Percentiles rank a stretch among this genome's conserved stretches.
phyloP scores from a whole-genome alignment of 1,140 invertebrate species.

The Aphis craccivora region DNA sequence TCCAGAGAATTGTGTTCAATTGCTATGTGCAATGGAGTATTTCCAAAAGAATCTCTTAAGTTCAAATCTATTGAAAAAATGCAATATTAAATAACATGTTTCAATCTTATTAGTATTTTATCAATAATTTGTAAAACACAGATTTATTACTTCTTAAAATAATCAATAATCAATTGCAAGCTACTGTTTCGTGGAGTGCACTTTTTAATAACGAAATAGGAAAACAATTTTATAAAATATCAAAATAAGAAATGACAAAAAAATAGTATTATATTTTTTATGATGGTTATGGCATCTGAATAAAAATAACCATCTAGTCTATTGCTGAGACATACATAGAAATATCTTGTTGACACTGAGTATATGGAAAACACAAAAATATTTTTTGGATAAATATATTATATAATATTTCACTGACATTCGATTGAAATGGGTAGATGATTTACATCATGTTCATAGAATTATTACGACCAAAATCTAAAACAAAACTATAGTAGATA shows the following conservation, averaged over 20 bases:
- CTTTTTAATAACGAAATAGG: background rate
- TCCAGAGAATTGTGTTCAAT: constrained; percentile 76
- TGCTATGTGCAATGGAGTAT: constrained; percentile 83
- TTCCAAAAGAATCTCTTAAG: constrained; percentile 75
- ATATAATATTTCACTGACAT: background rate
- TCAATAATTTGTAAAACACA: background rate
- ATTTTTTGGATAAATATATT: background rate
- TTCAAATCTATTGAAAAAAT: constrained; percentile 75
- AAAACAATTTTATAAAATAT: background rate
- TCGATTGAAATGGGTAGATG: background rate
- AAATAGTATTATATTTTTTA: background rate
- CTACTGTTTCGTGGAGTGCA: background rate
- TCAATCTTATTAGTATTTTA: background rate
- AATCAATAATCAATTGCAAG: background rate
- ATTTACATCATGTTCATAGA: background rate
- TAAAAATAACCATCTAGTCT: background rate
- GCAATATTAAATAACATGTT: background rate
- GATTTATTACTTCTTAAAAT: background rate
- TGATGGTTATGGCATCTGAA: background rate
- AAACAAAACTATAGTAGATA: background rate
- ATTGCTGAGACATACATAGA: background rate
- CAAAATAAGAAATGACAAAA: background rate
- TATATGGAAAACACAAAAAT: background rate
- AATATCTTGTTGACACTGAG: background rate
- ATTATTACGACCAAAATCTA: background rate